Conservation (phyloP, 2,113 vertebrate genomes). For the Castor canadensis region DNA sequence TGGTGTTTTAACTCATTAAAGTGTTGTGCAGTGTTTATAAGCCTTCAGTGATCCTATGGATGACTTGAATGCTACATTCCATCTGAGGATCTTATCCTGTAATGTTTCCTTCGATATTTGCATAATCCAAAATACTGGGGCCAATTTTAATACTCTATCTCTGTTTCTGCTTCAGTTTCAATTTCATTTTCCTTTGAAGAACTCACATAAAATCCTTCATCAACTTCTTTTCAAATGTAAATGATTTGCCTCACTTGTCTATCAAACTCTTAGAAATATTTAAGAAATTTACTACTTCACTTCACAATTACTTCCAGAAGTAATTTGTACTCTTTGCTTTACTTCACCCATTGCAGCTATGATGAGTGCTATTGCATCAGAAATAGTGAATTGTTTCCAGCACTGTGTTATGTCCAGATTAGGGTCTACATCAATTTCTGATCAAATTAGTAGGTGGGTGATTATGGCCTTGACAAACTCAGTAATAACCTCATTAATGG, state of each 20-base stretch:
- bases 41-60: background rate
- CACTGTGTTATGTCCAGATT: background rate
- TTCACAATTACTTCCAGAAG: background rate
- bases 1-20: background rate
- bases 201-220: background rate
- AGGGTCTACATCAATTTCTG: background rate
- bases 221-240: background rate
- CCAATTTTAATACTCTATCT: background rate
- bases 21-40: background rate
- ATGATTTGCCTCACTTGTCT: background rate
- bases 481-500: background rate
- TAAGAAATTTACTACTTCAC: background rate
- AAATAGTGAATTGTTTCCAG: background rate
- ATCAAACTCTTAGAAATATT: background rate
- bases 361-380: background rate
- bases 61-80: background rate
- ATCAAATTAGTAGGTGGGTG: background rate
- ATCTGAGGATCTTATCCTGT: background rate
- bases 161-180: background rate
- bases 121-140: too few relatives aligned
- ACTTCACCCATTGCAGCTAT: background rate
- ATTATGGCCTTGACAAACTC: too few relatives aligned
- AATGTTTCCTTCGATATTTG: background rate
- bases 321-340: background rate
- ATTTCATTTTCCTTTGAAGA: background rate